Evolutionary conservation across 1,140 invertebrate species (phyloP).

Genomic region (Calliphora vicina): DNA sequence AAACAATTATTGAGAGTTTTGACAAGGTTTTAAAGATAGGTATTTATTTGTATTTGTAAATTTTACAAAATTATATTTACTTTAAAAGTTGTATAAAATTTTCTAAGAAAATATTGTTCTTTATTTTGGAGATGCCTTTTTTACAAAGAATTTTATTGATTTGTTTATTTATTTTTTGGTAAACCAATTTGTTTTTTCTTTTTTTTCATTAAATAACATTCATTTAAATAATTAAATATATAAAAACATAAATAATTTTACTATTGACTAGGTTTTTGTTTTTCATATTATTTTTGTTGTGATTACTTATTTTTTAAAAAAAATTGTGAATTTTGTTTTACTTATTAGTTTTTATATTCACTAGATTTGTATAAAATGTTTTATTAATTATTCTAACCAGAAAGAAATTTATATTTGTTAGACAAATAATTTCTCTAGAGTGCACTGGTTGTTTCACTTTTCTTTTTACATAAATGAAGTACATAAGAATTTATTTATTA

Average conservation of each 20-base stretch:
- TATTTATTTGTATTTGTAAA: not conserved
- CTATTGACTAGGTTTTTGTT: slow-evolving; percentile 63
- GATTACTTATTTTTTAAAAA: not conserved
- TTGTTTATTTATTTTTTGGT: not conserved
- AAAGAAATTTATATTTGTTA: not conserved
- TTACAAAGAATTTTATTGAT: not conserved
- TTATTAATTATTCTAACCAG: not conserved
- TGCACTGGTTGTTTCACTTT: slow-evolving; percentile 17
- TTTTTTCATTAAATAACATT: slow-evolving; percentile 28
- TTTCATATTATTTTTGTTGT: slow-evolving; percentile 37
- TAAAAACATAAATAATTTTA: slow-evolving; percentile 58
- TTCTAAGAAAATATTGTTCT: not conserved
- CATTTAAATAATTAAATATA: slow-evolving; percentile 19
- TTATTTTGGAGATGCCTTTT: not conserved
- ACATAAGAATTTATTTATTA: not conserved
- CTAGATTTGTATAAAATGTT: slow-evolving; percentile 6
- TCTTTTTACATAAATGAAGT: not conserved
- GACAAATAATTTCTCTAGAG: not conserved
- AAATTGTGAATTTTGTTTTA: not conserved
- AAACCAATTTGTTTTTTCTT: slow-evolving; percentile 19
- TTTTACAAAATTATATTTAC: not conserved
- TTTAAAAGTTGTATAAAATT: not conserved
- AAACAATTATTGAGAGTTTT: slow-evolving; percentile 8
- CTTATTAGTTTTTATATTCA: not conserved
- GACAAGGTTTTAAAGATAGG: not conserved